Conservation (phyloP, 1,140 invertebrate genomes). For the Mercenaria mercenaria region DNA sequence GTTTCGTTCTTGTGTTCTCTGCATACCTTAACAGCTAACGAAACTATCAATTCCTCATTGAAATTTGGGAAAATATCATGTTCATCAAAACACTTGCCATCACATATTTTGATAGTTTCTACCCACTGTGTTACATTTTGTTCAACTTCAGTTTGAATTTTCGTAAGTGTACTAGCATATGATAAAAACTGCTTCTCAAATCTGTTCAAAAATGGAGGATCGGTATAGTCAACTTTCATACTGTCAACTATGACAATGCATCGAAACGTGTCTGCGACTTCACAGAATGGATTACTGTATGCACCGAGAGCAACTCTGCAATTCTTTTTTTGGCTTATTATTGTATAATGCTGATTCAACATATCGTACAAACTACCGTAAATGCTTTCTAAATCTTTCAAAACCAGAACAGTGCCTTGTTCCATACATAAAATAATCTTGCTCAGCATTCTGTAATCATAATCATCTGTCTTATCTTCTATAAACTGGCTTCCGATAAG, state of each 20-base stretch:
- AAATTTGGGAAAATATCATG: too few relatives aligned
- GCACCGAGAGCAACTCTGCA: conserved; percentile 72
- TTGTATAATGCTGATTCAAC: conserved; percentile 76
- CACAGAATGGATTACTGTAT: conserved; percentile 74
- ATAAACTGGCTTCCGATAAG: conserved; percentile 74
- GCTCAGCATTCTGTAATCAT: conserved; percentile 73
- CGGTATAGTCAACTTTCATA: conserved; percentile 62
- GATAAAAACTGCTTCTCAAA: conserved; percentile 76
- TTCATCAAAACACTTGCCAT: too few relatives aligned
- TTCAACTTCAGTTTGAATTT: too few relatives aligned
- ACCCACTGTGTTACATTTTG: too few relatives aligned
- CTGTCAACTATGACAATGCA: conserved; percentile 74
- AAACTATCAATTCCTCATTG: too few relatives aligned
- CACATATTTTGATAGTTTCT: too few relatives aligned
- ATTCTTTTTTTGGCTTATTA: conserved; percentile 68
- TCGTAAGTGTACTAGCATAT: too few relatives aligned
- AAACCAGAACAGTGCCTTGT: conserved; percentile 69
- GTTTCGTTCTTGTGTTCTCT: too few relatives aligned
- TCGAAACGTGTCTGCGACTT: conserved; percentile 71
- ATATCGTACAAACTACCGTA: conserved; percentile 78
- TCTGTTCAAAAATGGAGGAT: conserved; percentile 75
- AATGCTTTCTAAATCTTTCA: conserved; percentile 73
- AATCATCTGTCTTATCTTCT: conserved; percentile 72
- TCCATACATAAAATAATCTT: conserved; percentile 77
- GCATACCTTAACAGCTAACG: too few relatives aligned